These are phyloP conservation scores for Dasyprocta punctata DNA, from an alignment of 2,113 vertebrate genomes.

Conservation along the genomic window DNA sequence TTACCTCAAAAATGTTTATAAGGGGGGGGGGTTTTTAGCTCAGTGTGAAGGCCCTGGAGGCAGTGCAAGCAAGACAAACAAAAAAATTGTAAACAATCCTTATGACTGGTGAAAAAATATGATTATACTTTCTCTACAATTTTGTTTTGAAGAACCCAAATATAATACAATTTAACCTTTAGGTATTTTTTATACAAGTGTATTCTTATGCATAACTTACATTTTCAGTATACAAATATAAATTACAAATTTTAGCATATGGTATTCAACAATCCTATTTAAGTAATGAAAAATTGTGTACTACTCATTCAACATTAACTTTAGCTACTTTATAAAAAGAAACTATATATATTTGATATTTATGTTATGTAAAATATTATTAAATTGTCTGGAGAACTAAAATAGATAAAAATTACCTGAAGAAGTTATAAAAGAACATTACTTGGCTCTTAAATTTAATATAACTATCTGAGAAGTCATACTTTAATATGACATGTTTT, in stretches of 20 bases:
- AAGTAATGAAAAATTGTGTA: background rate
- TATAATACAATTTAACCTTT: background rate
- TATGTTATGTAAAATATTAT: constrained; percentile 12
- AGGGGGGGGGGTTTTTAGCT: background rate
- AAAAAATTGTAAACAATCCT: background rate
- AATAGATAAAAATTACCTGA: background rate
- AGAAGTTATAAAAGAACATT: background rate
- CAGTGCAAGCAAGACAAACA: background rate
- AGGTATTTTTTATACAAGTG: background rate
- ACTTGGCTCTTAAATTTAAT: background rate
- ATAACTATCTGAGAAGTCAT: background rate
- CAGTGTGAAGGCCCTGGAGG: background rate
- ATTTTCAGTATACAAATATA: background rate
- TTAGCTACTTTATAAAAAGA: background rate
- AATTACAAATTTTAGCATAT: constrained; percentile 8
- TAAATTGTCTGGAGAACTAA: background rate
- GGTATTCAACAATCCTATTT: background rate
- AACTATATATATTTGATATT: background rate
- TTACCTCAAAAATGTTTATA: background rate
- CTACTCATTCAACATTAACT: background rate
- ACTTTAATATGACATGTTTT: background rate
- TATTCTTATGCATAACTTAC: background rate
- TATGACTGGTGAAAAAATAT: background rate
- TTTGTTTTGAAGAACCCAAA: background rate
- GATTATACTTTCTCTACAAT: background rate